phyloP scores from a whole-genome alignment of 2,888 invertebrate species.

The Antitype chi region DNA sequence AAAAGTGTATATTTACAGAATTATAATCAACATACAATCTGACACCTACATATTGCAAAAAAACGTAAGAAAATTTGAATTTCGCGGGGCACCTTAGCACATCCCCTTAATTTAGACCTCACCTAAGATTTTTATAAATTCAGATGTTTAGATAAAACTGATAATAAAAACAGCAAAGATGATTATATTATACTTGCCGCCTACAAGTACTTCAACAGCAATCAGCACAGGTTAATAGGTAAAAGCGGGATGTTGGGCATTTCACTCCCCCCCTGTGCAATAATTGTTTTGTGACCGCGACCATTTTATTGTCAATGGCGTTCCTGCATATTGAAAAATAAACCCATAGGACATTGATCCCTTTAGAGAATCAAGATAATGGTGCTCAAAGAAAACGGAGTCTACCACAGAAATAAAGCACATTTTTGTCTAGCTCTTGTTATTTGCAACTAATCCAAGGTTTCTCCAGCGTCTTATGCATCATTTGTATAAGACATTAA shows the following conservation, averaged over 20 bases:
- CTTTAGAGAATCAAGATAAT: background rate
- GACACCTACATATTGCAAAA: too few species aligned
- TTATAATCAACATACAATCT: too few species aligned
- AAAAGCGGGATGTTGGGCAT: constrained; percentile 24
- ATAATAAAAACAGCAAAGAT: background rate
- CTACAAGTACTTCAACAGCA: constrained; percentile 18
- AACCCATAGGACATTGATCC: constrained; percentile 9
- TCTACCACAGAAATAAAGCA: background rate
- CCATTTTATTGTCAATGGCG: constrained; percentile 30
- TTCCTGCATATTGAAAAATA: constrained; percentile 26
- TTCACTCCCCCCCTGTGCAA: constrained; percentile 24
- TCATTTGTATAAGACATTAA: too few species aligned
- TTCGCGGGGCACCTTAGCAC: too few species aligned
- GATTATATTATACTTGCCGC: background rate
- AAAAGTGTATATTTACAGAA: too few species aligned
- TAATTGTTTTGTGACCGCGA: constrained; percentile 44
- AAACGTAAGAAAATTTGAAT: too few species aligned
- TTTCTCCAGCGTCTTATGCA: too few species aligned
- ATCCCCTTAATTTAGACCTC: background rate
- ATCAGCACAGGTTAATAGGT: constrained; percentile 24
- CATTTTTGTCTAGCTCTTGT: background rate
- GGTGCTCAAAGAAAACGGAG: background rate
- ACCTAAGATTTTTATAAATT: background rate
- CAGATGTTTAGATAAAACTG: too few species aligned
- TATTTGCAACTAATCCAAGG: background rate